Base-by-base conservation (phyloP, 2,888 invertebrate species). In the Cephus rjabovi region DNA sequence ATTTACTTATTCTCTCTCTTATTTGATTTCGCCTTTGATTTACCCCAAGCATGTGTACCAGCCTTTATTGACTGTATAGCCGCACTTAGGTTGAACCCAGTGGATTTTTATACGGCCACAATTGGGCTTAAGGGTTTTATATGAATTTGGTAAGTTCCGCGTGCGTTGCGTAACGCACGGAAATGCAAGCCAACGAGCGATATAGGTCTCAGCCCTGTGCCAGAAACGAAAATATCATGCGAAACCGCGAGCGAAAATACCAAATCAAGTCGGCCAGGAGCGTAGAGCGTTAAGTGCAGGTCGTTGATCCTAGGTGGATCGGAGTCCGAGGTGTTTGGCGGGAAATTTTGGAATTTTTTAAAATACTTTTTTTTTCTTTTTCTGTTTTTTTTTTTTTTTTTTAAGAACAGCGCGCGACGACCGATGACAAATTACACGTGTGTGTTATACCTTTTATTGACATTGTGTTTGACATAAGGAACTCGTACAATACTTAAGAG, bases 181-280 rank as follows among this genome's bases (percentile, higher is more conserved):
- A 74, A 77, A 74, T 77, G 74, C 77, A 77, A 37, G 37, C 79
- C 81, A 80, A 69, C 73, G 74, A 15, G 79, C 84, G 84, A 89
- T 89, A 87, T 87, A 90, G 89, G 89, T 87, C 89, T 86, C 87
- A 89, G 90, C 88, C 86, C 85, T 83, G 90, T 89, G 90, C 90
- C 89, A 90, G 86, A 89, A 90, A 89, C 90, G 79, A 90, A 90
- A 90, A 90, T 90, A 90, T 85, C 86, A 82, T 85, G 77, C 79
- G 78, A 74, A 74, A 33, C 74, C 34, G 74, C 74, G 33, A 34
- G 35, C 74, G 74, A 74, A 74, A 74, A 74, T 33, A n/a, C 74
- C 74, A 12, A 74, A 74, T n/a, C 40, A 4, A 40, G 40, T 15
- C 40, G 40, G 40, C 40, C 40, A 40, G 40, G 40, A 40, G 40